phyloP scores from a whole-genome alignment of 2,113 vertebrate species.

The Bucco capensis region DNA sequence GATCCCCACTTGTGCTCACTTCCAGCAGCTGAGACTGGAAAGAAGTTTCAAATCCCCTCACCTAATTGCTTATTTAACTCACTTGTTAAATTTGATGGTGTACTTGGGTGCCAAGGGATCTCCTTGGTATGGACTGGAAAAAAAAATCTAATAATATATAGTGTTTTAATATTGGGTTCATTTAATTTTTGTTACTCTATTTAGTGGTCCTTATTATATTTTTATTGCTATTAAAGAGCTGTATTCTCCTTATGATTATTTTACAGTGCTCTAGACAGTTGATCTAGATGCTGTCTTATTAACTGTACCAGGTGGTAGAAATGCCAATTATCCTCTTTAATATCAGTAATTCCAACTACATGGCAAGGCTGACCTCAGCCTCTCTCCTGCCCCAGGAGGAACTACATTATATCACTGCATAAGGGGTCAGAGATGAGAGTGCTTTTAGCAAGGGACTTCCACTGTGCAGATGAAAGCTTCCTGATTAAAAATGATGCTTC shows the following conservation, averaged over 20 bases:
- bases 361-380: slow-evolving; percentile 49
- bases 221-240: slow-evolving; percentile 48
- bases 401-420: slow-evolving; percentile 13
- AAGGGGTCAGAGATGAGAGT: slow-evolving; percentile 51
- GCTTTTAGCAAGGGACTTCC: slow-evolving; percentile 39
- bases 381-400: slow-evolving; percentile 30
- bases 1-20: slow-evolving; percentile 17
- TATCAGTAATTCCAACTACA: slow-evolving; percentile 50
- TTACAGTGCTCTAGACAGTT: slow-evolving; percentile 58
- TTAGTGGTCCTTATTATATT: slow-evolving; percentile 58
- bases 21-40: slow-evolving; percentile 22
- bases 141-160: slow-evolving; percentile 53
- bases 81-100: slow-evolving; percentile 65
- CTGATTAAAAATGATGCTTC: slow-evolving; percentile 58
- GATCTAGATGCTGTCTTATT: slow-evolving; percentile 55
- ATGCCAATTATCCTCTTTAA: slow-evolving; percentile 59
- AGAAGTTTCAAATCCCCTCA: slow-evolving; percentile 48
- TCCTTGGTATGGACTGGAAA: slow-evolving; percentile 62
- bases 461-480: slow-evolving; percentile 36
- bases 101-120: slow-evolving; percentile 60
- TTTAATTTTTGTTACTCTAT: slow-evolving; percentile 53
- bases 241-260: slow-evolving; percentile 55
- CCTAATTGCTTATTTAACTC: slow-evolving; percentile 69
- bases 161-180: slow-evolving; percentile 24
- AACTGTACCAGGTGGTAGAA: slow-evolving; percentile 53